Evolutionary conservation across 2,797 vertebrate genomes (phyloP).

Genomic region (Pipistrellus nathusii): DNA sequence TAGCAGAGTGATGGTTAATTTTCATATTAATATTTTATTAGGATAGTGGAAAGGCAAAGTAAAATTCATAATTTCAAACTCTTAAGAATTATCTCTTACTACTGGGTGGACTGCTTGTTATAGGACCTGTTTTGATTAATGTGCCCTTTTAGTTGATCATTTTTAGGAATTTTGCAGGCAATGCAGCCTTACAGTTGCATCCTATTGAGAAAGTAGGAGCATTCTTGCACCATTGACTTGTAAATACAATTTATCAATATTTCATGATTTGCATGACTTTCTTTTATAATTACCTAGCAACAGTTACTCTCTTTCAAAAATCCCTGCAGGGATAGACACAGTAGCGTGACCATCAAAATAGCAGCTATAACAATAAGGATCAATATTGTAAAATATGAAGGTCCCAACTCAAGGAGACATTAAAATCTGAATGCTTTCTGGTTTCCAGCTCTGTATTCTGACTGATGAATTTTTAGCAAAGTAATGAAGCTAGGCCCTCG

Average conservation of each 20-base stretch:
- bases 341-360: slow-evolving; percentile 78
- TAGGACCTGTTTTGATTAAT: slow-evolving; percentile 82
- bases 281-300: slow-evolving; percentile 81
- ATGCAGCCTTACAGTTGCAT: background rate
- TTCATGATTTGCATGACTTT: slow-evolving; percentile 81
- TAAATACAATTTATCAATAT: slow-evolving; percentile 79
- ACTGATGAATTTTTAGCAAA: slow-evolving; percentile 80
- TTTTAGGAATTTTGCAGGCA: slow-evolving; percentile 72
- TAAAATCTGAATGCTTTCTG: slow-evolving; percentile 76
- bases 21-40: too few relatives aligned
- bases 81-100: background rate
- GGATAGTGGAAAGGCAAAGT: slow-evolving; percentile 12
- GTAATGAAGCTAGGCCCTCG: slow-evolving; percentile 52
- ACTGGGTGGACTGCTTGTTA: slow-evolving; percentile 64
- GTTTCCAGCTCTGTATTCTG: slow-evolving; percentile 72
- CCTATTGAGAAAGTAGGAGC: slow-evolving; percentile 62
- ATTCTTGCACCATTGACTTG: slow-evolving; percentile 63
- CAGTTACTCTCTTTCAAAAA: slow-evolving; percentile 75
- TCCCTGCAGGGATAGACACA: slow-evolving; percentile 75
- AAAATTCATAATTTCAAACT: slow-evolving; percentile 34
- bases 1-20: too few relatives aligned
- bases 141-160: slow-evolving; percentile 83
- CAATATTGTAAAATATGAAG: slow-evolving; percentile 84
- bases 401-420: slow-evolving; percentile 78
- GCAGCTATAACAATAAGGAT: slow-evolving; percentile 81